phyloP scores from a whole-genome alignment of 2,113 vertebrate genomes.

The Sardina pilchardus region DNA sequence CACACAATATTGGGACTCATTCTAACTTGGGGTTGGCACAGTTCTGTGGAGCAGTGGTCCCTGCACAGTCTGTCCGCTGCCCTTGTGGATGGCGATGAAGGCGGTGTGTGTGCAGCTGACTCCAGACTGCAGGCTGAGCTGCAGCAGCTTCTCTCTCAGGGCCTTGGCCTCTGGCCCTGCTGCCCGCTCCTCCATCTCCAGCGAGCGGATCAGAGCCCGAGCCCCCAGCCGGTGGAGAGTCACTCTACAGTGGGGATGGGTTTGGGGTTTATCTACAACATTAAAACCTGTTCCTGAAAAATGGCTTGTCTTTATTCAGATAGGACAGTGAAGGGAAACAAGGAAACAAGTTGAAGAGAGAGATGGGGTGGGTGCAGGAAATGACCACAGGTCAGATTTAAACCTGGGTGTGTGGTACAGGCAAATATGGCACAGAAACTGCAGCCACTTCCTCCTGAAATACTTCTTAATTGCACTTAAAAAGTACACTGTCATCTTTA shows the following conservation, averaged over 20 bases:
- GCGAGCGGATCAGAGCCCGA: neutral
- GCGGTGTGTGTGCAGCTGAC: neutral
- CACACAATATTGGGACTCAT: neutral
- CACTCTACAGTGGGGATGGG: neutral
- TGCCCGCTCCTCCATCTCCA: constrained; percentile 7
- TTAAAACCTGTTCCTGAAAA: no score
- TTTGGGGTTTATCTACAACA: no score
- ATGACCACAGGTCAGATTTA: no score
- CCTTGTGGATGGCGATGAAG: constrained; percentile 60
- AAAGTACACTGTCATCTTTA: neutral
- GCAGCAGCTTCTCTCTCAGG: neutral
- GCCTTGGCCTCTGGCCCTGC: neutral
- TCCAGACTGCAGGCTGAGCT: constrained; percentile 13
- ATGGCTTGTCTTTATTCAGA: no score
- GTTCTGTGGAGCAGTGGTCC: constrained; percentile 62
- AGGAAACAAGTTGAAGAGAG: neutral
- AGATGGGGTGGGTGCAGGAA: no score
- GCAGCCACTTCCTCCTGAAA: no score
- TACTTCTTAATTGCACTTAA: no score
- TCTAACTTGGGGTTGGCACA: constrained; percentile 55
- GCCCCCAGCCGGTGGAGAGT: neutral
- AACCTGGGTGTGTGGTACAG: no score
- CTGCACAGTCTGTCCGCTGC: constrained; percentile 52
- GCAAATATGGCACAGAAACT: no score
- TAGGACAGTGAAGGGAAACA: no score